A percentile compares a stretch with the other conserved stretches of the same genome.
These are phyloP conservation scores for Centruroides sculpturatus DNA, from an alignment of 1,140 invertebrate genomes.

Conservation along the genomic window DNA sequence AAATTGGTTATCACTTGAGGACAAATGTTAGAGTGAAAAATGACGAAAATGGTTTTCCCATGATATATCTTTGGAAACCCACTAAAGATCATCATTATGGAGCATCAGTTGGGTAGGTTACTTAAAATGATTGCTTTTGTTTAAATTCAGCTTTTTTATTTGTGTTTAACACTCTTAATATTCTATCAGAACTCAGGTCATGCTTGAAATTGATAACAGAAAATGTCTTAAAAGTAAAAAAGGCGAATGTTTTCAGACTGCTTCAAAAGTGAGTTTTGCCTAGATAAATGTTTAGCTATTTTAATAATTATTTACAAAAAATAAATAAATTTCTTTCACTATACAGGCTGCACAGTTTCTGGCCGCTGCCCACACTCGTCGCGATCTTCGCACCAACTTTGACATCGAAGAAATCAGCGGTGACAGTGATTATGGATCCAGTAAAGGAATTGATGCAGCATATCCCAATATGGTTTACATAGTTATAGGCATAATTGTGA, in stretches of 20 bases:
- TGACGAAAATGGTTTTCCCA: slow-evolving; percentile 51
- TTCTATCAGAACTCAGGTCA: slow-evolving; percentile 51
- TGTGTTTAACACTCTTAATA: slow-evolving; percentile 2
- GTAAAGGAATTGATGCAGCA: slow-evolving; percentile 22
- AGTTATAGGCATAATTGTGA: slow-evolving; percentile 46
- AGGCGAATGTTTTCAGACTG: slow-evolving; percentile 67
- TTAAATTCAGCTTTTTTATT: not conserved
- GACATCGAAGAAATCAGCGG: slow-evolving; percentile 68
- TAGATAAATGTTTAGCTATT: not conserved
- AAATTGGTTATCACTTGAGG: slow-evolving; percentile 60
- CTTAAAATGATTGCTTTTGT: not conserved
- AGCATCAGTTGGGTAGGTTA: not conserved
- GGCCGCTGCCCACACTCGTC: slow-evolving; percentile 63
- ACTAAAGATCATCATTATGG: not conserved
- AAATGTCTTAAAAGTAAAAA: slow-evolving; percentile 52
- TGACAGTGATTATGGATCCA: slow-evolving; percentile 25
- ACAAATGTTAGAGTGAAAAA: slow-evolving; percentile 67
- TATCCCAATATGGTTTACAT: slow-evolving; percentile 57
- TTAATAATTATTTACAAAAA: too few species aligned
- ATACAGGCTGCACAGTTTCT: slow-evolving; percentile 58
- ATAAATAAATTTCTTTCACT: not conserved
- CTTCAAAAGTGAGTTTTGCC: slow-evolving; percentile 30
- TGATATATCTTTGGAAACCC: slow-evolving; percentile 67
- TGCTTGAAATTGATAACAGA: slow-evolving; percentile 78
- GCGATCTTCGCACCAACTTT: slow-evolving; percentile 53